Evolutionary conservation across 2,113 vertebrate genomes (phyloP).

Genomic region (Leptobrachium leishanense): DNA sequence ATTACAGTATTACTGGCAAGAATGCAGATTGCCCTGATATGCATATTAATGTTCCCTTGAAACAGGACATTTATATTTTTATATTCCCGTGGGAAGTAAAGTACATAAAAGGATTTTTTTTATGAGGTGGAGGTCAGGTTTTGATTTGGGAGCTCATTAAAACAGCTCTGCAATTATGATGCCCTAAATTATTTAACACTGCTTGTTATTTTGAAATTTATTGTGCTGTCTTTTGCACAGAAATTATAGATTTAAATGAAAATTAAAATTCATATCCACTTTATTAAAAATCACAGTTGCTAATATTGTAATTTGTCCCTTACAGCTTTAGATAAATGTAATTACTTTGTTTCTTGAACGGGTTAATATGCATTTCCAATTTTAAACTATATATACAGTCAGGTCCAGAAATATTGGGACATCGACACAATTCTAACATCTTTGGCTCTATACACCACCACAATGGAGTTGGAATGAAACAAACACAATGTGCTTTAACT

Average conservation of each 20-base stretch:
- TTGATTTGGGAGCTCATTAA: conserved; percentile 36
- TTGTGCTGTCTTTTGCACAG: not conserved
- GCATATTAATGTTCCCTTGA: conserved; percentile 22
- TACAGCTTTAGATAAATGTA: no score
- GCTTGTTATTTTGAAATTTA: conserved; percentile 20
- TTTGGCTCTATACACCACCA: no score
- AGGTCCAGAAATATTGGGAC: no score
- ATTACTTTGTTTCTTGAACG: no score
- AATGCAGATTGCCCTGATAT: conserved; percentile 9
- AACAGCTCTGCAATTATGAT: conserved; percentile 24
- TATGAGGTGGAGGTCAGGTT: conserved; percentile 30
- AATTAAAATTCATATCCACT: not conserved
- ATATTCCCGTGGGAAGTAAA: conserved; percentile 17
- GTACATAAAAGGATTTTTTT: conserved; percentile 29
- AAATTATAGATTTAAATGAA: not conserved
- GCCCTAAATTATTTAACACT: conserved; percentile 35
- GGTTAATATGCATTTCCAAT: no score
- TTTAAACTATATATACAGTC: no score
- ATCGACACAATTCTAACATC: no score
- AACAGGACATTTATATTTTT: conserved; percentile 34
- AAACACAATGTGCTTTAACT: no score
- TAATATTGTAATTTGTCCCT: no score
- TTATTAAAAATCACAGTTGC: no score
- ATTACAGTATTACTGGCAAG: conserved; percentile 16
- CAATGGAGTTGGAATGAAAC: no score